Evolutionary conservation across 2,888 invertebrate genomes (phyloP), one percentile per base, ranked within the genome.

Genomic region (Apodemia zela): DNA sequence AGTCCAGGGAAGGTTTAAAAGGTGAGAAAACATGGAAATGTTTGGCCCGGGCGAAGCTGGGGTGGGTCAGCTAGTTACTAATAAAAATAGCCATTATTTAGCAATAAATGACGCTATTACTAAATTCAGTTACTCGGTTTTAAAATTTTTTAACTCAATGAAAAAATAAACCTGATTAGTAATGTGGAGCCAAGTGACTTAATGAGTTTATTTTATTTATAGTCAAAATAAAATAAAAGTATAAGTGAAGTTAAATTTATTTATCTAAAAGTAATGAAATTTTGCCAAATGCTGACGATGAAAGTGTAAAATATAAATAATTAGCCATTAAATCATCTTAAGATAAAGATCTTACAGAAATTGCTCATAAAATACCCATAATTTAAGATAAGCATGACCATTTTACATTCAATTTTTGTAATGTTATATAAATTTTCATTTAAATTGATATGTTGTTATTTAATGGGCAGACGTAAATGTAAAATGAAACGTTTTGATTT

Each of bases 401-500:
- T 13, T 42, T 42, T 3, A 42, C 5, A 42, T 13, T 1, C 13
- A 4, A 42, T 42, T 42, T 38, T 42, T 15, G 42, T 42, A 42
- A 15, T 15, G 42, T 3, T 15, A 4, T 42, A 42, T 42, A 42
- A 42, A 42, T 42, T 42, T 42, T 15, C 13, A 13, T 38, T 38
- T 38, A 38, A 42, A 42, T 42, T 15, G 13, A 42, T 42, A 42
- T 42, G 42, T 13, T 42, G 13, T 15, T 42, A 42, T 42, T 42
- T 15, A 42, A 42, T 42, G 15, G 15, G 15, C 5, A 1, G 38
- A 42, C 42, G 42, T 15, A 42, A 42, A 54, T 25, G 25, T 38
- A 42, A 60, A 60, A 38, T 42, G 59, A 18, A 35, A 60, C 59
- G 38, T 60, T 35, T 60, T 42, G 54, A 54, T 54, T 54, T 54